A percentile compares a stretch with the other conserved stretches of the same genome.
These are phyloP conservation scores for Gryllus bimaculatus DNA, from an alignment of 1,140 invertebrate genomes.

Conservation along the genomic window DNA sequence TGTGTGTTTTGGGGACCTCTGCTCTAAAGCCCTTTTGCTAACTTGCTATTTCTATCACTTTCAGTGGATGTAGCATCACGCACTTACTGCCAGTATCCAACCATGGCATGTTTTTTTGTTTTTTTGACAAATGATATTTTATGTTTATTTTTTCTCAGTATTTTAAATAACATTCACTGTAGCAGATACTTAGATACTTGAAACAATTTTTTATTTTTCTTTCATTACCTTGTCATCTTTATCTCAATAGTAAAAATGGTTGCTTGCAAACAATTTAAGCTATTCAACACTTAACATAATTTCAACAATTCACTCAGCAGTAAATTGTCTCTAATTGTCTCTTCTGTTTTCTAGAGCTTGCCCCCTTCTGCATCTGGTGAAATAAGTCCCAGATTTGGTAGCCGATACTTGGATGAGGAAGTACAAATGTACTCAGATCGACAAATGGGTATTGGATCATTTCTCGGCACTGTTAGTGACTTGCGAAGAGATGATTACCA, in stretches of 20 bases:
- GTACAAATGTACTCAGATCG: slow-evolving; percentile 11
- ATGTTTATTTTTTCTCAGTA: too few relatives aligned
- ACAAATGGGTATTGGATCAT: not conserved
- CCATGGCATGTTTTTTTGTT: not conserved
- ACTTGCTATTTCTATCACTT: not conserved
- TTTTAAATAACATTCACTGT: too few relatives aligned
- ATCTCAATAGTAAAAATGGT: too few relatives aligned
- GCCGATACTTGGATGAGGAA: slow-evolving; percentile 17
- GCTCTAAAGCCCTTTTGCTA: not conserved
- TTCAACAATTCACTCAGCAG: not conserved
- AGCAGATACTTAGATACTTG: too few relatives aligned
- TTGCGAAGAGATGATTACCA: slow-evolving; percentile 14
- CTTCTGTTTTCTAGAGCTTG: slow-evolving; percentile 12
- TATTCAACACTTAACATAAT: not conserved
- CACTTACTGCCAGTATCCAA: not conserved
- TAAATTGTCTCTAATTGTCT: too few relatives aligned
- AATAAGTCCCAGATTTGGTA: slow-evolving; percentile 13
- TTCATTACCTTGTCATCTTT: too few relatives aligned
- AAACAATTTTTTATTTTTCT: too few relatives aligned
- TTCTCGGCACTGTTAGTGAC: not conserved
- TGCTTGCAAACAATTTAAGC: too few relatives aligned
- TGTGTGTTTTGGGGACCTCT: too few relatives aligned
- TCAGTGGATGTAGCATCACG: not conserved
- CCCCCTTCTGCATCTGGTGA: slow-evolving; percentile 14
- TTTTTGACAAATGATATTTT: not conserved